phyloP scores from a whole-genome alignment of 2,113 vertebrate genomes.

The Rutilus rutilus region DNA sequence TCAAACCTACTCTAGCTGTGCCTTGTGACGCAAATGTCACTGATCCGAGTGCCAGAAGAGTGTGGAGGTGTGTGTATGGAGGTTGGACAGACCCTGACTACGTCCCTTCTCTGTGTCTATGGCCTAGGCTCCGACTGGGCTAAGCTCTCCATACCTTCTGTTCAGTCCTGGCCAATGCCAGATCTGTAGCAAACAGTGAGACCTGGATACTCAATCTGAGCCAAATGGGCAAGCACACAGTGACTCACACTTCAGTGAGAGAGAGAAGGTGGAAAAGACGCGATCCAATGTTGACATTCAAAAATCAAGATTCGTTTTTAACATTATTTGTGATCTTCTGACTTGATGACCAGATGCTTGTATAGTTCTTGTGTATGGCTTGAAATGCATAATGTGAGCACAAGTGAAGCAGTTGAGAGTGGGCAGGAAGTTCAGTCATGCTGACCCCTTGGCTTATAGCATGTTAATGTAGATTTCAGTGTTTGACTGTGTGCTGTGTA shows the following conservation, averaged over 20 bases:
- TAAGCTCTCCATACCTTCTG: conserved; percentile 74
- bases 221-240: conserved; percentile 11
- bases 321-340: neutral
- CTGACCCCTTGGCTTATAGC: conserved; percentile 19
- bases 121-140: conserved; percentile 61
- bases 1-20: conserved; percentile 38
- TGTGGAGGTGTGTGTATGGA: conserved; percentile 49
- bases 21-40: conserved; percentile 53
- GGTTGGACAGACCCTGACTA: conserved; percentile 41
- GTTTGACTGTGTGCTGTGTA: neutral
- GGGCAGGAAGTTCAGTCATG: conserved; percentile 18
- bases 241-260: conserved; percentile 8
- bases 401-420: neutral
- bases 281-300: neutral
- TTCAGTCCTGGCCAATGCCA: conserved; percentile 65
- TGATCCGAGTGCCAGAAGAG: conserved; percentile 45
- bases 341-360: neutral
- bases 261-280: neutral
- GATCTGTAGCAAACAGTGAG: conserved; percentile 49
- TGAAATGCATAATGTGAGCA: neutral
- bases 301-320: neutral
- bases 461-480: conserved; percentile 24
- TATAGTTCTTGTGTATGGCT: neutral
- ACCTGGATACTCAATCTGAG: conserved; percentile 30
- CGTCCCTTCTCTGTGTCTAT: conserved; percentile 46